Base-by-base conservation (phyloP, 1,140 invertebrate genomes). In the Nilaparvata lugens region DNA sequence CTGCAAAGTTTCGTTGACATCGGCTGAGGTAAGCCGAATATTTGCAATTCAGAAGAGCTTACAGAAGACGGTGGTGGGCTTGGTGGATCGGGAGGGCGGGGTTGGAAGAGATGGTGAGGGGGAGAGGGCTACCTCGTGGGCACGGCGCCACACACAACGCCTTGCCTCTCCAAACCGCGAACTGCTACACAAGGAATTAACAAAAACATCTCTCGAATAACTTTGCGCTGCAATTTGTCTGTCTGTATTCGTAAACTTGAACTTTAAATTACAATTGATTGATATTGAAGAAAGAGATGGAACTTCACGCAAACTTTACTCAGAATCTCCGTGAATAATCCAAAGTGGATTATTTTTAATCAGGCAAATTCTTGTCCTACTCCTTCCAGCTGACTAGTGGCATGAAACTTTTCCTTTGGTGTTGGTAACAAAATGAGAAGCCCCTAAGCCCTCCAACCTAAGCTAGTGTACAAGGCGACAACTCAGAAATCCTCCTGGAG, bases 31-130 rank as follows among this genome's bases (percentile, higher is more conserved):
- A 48, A 48, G 45, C 45, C 21, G 45, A 48, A 48, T 48, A 48
- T 48, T 48, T 48, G 45, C 45, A 48, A 48, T 48, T 48, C 45
- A 48, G 45, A 48, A 48, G 45, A 48, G 45, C 45, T 48, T 48
- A 19, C 45, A 23, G 16, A 48, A 48, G 45, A 18, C 16, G 16
- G 16, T 18, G 45, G 45, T 35, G 31, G 31, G 31, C 31, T 11
- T 2, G n/a, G n/a, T n/a, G n/a, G n/a, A n/a, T n/a, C n/a, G n/a
- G n/a, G 7, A 35, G 31, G 7, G 7, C 9, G 31, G 13, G 31
- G 31, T 11, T 35, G 45, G n/a, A n/a, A n/a, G n/a, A n/a, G n/a
- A n/a, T n/a, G n/a, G n/a, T n/a, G n/a, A n/a, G n/a, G n/a, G n/a
- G n/a, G n/a, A n/a, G n/a, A n/a, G n/a, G n/a, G 21, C 45, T 23